These are phyloP conservation scores for Corythornis vintsioides DNA, from an alignment of 2,113 vertebrate species.

Conservation along the genomic window DNA sequence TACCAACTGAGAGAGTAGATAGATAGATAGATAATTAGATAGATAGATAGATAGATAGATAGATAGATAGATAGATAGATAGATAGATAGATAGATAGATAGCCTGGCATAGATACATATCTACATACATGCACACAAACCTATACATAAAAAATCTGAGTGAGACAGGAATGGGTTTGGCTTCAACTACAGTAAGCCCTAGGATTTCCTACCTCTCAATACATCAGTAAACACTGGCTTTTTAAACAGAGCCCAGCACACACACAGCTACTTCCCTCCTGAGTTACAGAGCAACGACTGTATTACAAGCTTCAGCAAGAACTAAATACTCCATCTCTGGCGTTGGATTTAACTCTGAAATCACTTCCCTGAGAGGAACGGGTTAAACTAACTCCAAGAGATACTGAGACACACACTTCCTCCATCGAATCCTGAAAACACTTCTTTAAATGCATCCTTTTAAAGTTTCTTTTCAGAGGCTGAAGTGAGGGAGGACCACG, in stretches of 20 bases:
- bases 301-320: background rate
- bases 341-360: background rate
- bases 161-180: background rate
- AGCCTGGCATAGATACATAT: background rate
- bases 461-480: background rate
- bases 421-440: background rate
- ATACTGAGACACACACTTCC: background rate
- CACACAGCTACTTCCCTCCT: background rate
- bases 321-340: background rate
- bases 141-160: background rate
- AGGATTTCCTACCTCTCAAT: background rate
- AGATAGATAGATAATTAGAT: background rate
- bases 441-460: background rate
- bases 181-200: background rate
- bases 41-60: too few species aligned
- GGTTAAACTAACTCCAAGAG: background rate
- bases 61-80: background rate
- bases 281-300: background rate
- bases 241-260: background rate
- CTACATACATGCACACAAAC: background rate
- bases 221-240: background rate
- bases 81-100: background rate
- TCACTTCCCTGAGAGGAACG: background rate
- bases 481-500: background rate
- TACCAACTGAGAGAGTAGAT: background rate